A percentile compares a stretch with the other conserved stretches of the same genome.
These are phyloP conservation scores for Panzeria rudis DNA, from an alignment of 2,888 invertebrate species.

Conservation along the genomic window DNA sequence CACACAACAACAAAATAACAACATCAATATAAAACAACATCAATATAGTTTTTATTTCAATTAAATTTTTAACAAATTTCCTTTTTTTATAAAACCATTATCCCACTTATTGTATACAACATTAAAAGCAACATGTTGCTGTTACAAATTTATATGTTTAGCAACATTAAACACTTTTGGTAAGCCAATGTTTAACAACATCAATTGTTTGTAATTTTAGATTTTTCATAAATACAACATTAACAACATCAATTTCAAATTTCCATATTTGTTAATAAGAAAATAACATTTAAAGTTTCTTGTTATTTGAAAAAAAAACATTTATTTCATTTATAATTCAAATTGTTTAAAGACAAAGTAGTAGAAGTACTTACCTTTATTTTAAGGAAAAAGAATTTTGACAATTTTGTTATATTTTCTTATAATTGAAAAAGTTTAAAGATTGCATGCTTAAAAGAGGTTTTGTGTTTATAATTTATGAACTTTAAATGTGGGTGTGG, in stretches of 20 bases:
- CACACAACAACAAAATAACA: constrained; percentile 73
- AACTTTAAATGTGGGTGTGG: neutral
- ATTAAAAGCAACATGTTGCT: constrained; percentile 74
- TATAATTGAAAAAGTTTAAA: neutral
- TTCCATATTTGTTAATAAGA: constrained; percentile 2
- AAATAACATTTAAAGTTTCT: constrained; percentile 18
- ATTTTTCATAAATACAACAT: constrained; percentile 54
- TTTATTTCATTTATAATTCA: constrained; percentile 2
- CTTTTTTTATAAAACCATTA: constrained; percentile 33
- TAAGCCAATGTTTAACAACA: constrained; percentile 8
- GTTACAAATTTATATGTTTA: constrained; percentile 76
- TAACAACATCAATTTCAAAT: constrained; percentile 64
- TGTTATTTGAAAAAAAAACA: constrained; percentile 30
- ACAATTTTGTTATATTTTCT: neutral
- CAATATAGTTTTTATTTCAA: constrained; percentile 70
- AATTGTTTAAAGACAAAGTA: neutral
- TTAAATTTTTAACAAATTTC: constrained; percentile 28
- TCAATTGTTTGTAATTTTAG: constrained; percentile 15
- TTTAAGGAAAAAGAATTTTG: neutral
- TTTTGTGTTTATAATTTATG: constrained; percentile 32
- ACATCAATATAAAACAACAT: constrained; percentile 76
- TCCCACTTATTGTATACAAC: constrained; percentile 5
- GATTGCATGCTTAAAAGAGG: constrained; percentile 53
- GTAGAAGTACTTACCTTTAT: constrained; percentile 33
- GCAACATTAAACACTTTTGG: constrained; percentile 76